Evolutionary conservation across 2,888 invertebrate genomes (phyloP), one percentile per base, ranked within the genome.

Genomic region (Rosalia funebris): DNA sequence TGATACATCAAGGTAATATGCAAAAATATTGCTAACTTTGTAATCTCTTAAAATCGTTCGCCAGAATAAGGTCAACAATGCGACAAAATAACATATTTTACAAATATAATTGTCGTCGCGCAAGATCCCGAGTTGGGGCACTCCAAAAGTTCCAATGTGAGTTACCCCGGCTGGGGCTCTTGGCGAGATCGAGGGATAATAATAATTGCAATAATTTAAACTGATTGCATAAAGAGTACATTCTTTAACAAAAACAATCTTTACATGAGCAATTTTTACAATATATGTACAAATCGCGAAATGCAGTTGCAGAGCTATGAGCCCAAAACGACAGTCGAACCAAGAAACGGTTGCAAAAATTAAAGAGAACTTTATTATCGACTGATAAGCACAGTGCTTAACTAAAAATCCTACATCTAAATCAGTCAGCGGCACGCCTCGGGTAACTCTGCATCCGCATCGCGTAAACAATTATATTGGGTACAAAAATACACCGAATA

Each of bases 21-120:
- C 80, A 83, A 83, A 82, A 83, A 83, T 83, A 83, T 83, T 83
- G 82, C 83, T 82, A 81, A 80, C 77, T 78, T 80, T 76, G 66
- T 77, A 75, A 77, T 78, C 77, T 77, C 72, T 77, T 75, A 75
- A n/a, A 71, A 78, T 79, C 79, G 78, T 80, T 76, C 77, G 76
- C 77, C 77, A 76, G 77, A 79, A 78, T 75, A 74, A 77, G 77
- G 73, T 76, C 72, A 79, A 79, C 78, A 78, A 77, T 76, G 75
- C 74, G 73, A 75, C 75, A 74, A 74, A 75, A 73, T 71, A 73
- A 73, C 70, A 60, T 61, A 65, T 67, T 65, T 70, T 66, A 71
- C 69, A 71, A 68, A 55, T 45, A 11, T 34, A 34, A 12, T 3
- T 48, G 42, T 36, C 52, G 19, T 37, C 37, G 53, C n/a, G n/a